These are phyloP conservation scores for Gallirallus australis DNA, from an alignment of 2,797 vertebrate genomes.

Conservation along the genomic window DNA sequence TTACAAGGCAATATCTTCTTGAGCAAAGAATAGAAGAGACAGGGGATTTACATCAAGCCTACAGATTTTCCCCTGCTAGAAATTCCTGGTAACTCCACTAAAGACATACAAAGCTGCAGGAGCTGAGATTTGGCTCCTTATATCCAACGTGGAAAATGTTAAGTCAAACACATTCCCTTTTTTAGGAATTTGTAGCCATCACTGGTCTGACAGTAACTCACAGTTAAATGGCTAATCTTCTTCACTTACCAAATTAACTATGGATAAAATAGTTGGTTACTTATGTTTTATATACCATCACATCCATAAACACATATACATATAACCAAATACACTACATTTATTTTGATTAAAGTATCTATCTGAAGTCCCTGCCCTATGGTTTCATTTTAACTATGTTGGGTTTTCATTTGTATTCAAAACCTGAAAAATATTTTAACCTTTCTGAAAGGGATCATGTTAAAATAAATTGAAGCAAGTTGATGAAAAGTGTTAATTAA, in stretches of 20 bases:
- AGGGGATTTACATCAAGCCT: not conserved
- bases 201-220: not conserved
- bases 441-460: constrained; percentile 41
- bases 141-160: not conserved
- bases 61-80: not conserved
- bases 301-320: not conserved
- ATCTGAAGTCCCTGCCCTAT: not conserved
- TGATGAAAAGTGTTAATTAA: constrained; percentile 70
- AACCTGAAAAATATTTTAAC: constrained; percentile 63
- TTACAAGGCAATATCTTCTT: not conserved
- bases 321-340: not conserved
- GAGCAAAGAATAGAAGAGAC: not conserved
- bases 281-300: not conserved
- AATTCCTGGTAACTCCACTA: not conserved
- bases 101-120: not conserved
- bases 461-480: constrained; percentile 45
- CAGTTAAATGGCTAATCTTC: not conserved
- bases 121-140: not conserved
- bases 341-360: not conserved
- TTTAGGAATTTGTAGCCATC: not conserved
- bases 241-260: not conserved
- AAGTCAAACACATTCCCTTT: not conserved
- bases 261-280: not conserved
- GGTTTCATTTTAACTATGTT: not conserved
- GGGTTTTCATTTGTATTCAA: constrained; percentile 11